A percentile compares a stretch with the other conserved stretches of the same genome.
Evolutionary conservation across 2,888 invertebrate genomes (phyloP).

Genomic region (Scaptomyza polygonia): DNA sequence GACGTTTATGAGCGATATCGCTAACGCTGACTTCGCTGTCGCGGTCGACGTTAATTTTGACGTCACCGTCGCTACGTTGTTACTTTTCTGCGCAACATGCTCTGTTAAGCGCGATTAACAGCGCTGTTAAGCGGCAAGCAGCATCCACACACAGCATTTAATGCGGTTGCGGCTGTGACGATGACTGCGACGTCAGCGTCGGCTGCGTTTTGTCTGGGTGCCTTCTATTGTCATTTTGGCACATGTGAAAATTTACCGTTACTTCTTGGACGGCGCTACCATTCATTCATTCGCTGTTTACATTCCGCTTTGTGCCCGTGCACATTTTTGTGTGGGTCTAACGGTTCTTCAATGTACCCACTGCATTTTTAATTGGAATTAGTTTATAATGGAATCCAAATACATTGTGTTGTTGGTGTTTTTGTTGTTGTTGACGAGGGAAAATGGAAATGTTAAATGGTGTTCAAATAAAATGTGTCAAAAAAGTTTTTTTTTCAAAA

Average conservation of each 20-base stretch:
- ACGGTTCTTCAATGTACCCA: conserved; percentile 37
- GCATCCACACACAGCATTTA: conserved; percentile 67
- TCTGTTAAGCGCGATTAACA: conserved; percentile 42
- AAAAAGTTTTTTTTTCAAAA: not conserved
- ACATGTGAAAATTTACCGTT: conserved; percentile 81
- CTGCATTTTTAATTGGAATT: conserved; percentile 36
- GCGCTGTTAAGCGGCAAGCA: conserved; percentile 35
- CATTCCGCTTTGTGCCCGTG: conserved; percentile 71
- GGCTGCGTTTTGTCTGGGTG: conserved; percentile 36
- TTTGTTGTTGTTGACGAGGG: not conserved
- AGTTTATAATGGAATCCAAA: not conserved
- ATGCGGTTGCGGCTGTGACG: conserved; percentile 30
- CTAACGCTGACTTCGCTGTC: conserved; percentile 29
- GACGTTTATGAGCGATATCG: conserved; percentile 77
- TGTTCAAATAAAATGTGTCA: not conserved
- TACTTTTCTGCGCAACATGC: conserved; percentile 52
- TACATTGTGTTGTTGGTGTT: not conserved
- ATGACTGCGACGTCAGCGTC: conserved; percentile 28
- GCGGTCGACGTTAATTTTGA: conserved; percentile 13
- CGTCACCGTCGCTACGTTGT: conserved; percentile 5
- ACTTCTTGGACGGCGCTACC: conserved; percentile 74
- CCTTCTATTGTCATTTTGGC: conserved; percentile 77
- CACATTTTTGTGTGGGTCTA: conserved; percentile 40
- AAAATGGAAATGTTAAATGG: not conserved
- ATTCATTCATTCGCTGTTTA: conserved; percentile 81